Evolutionary conservation across 2,113 vertebrate genomes (phyloP).

Genomic region (Bostrychus sinensis): DNA sequence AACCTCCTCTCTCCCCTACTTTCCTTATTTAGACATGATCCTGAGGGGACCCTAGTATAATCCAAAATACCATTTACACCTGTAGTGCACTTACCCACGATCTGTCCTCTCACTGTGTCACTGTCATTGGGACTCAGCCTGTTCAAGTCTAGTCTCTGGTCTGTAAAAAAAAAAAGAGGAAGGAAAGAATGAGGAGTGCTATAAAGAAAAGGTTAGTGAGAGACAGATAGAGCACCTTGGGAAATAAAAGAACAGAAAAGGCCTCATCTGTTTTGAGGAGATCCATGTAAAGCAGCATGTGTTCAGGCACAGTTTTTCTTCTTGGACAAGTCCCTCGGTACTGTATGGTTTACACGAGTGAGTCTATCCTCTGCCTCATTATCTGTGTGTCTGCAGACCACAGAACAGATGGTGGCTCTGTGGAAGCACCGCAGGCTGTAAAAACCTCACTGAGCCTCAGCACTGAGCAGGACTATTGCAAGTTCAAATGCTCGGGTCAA

Average conservation of each 20-base stretch:
- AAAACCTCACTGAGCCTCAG: constrained; percentile 60
- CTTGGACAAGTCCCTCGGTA: constrained; percentile 36
- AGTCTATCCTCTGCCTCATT: constrained; percentile 53
- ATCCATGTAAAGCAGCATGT: constrained; percentile 43
- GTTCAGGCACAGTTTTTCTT: constrained; percentile 25
- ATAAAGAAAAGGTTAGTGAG: constrained; percentile 2
- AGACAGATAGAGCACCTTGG: constrained; percentile 14
- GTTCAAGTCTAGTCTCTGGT: constrained; percentile 97
- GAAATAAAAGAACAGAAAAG: too few species aligned
- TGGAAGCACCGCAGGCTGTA: constrained; percentile 63
- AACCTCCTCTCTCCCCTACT: too few species aligned
- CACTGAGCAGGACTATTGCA: constrained; percentile 58
- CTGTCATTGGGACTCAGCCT: constrained; percentile 98
- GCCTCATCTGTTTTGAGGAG: constrained; percentile 37
- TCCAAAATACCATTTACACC: too few species aligned
- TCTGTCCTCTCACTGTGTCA: constrained; percentile 96
- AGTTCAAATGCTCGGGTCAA: constrained; percentile 74
- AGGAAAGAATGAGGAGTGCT: background rate
- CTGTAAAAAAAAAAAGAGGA: constrained; percentile 67
- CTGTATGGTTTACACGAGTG: constrained; percentile 63
- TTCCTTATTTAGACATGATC: too few species aligned
- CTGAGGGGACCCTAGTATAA: too few species aligned
- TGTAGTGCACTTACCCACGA: constrained; percentile 89
- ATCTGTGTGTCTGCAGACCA: constrained; percentile 56
- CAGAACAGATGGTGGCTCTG: constrained; percentile 65